phyloP scores from a whole-genome alignment of 2,888 invertebrate genomes.

The Drosophila cognata region DNA sequence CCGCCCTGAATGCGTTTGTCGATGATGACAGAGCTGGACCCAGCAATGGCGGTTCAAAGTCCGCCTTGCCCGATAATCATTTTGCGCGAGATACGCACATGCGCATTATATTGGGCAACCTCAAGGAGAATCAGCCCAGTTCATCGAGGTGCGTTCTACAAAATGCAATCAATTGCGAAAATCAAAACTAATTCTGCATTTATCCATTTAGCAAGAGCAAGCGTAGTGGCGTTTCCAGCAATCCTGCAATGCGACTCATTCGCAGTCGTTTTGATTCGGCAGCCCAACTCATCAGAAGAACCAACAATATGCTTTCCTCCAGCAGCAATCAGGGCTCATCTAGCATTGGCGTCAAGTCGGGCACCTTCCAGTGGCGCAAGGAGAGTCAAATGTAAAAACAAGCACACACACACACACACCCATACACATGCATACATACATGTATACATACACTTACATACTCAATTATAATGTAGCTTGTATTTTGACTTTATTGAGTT shows the following conservation, averaged over 20 bases:
- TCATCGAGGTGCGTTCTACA: slow-evolving; percentile 80
- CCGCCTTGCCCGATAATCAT: slow-evolving; percentile 89
- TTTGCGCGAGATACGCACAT: slow-evolving; percentile 96
- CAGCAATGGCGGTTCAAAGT: slow-evolving; percentile 67
- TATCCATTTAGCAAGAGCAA: slow-evolving; percentile 87
- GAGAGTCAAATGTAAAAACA: slow-evolving; percentile 85
- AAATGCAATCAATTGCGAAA: not conserved
- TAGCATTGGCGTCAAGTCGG: slow-evolving; percentile 85
- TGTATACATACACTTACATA: slow-evolving; percentile 35
- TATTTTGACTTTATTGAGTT: slow-evolving; percentile 54
- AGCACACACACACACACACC: slow-evolving; percentile 54
- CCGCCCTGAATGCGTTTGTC: slow-evolving; percentile 83
- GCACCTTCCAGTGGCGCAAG: slow-evolving; percentile 85
- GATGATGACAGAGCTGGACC: slow-evolving; percentile 83
- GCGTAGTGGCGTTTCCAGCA: slow-evolving; percentile 93
- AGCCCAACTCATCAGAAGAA: slow-evolving; percentile 85
- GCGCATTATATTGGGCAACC: slow-evolving; percentile 92
- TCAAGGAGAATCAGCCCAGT: slow-evolving; percentile 84
- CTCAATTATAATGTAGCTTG: slow-evolving; percentile 48
- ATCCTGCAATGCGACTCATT: slow-evolving; percentile 93
- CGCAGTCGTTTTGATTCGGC: slow-evolving; percentile 85
- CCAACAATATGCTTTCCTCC: slow-evolving; percentile 85
- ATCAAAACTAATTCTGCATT: not conserved
- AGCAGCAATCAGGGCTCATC: slow-evolving; percentile 85
- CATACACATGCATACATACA: slow-evolving; percentile 26